Evolutionary conservation across 2,888 invertebrate species (phyloP), one percentile per base, ranked within the genome.

Genomic region (Cyaniris semiargus): DNA sequence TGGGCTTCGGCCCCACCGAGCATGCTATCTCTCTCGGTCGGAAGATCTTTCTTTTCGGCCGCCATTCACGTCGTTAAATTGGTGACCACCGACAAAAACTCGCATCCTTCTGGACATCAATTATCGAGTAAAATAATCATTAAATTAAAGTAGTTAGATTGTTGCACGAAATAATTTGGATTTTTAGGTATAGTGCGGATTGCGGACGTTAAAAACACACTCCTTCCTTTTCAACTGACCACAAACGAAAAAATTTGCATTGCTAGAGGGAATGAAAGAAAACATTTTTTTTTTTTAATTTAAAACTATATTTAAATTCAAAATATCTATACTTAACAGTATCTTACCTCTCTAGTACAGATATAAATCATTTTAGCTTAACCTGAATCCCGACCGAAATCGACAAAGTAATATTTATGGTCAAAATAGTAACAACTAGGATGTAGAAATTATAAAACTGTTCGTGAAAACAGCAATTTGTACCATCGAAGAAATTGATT

Each of bases 251-350:
- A 21, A 21, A 44, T 44, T 13, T 3, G 10, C 44, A 44, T 44
- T 44, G 60, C 13, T 60, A 60, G 58, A 23, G 6, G 60, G 4
- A 48, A 58, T 58, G 10, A 23, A 23, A 23, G 2, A 44, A 23
- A 60, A 60, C 60, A 13, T 21, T 13, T 21, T 5, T n/a, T 60
- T 60, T 8, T 5, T n/a, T n/a, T n/a, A n/a, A 60, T 60, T 60
- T 60, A 23, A 60, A 60, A 60, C 23, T 23, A 60, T 60, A 60
- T 60, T 60, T 23, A 60, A 60, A 60, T 60, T 60, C 60, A 60
- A 60, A 60, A 23, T 4, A 21, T 58, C 10, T 23, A 60, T 60
- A 60, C 60, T 60, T 60, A 60, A 60, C 60, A 60, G 60, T 23
- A 23, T 23, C 60, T 60, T 60, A 60, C 10, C 8, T 60, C 23